These are phyloP conservation scores for Triplophysa tibetana DNA, from an alignment of 2,113 vertebrate genomes.

Conservation along the genomic window DNA sequence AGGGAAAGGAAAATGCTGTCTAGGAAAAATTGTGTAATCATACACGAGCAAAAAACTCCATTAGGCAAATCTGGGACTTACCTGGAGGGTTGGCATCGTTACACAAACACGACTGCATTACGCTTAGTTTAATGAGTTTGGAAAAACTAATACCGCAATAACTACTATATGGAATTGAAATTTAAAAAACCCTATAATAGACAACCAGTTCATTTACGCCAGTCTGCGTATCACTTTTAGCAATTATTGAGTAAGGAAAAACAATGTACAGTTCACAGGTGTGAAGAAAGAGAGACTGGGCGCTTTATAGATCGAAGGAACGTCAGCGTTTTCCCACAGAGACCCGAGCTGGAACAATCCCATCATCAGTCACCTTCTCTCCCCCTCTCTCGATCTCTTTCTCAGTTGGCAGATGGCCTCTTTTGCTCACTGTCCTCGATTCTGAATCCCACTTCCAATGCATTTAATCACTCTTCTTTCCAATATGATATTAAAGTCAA, in stretches of 20 bases:
- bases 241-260: not conserved
- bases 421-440: conserved; percentile 50
- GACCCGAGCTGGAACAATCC: conserved; percentile 15
- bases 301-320: conserved; percentile 26
- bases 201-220: not conserved
- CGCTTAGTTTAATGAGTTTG: not conserved
- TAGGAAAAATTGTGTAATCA: not conserved
- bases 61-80: conserved; percentile 21
- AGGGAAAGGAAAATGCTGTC: not conserved
- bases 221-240: not conserved
- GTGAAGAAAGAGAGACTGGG: not conserved
- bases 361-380: conserved; percentile 17
- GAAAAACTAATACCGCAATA: not conserved
- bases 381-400: not conserved
- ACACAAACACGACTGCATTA: not conserved
- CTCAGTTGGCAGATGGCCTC: conserved; percentile 33
- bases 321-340: conserved; percentile 13
- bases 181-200: not conserved
- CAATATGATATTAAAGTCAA: conserved; percentile 24
- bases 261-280: not conserved
- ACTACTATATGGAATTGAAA: not conserved
- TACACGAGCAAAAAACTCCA: not conserved
- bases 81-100: not conserved
- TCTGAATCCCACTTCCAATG: conserved; percentile 9
- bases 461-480: conserved; percentile 30